Conservation (phyloP, 2,797 vertebrate genomes). For the Diceros bicornis region DNA sequence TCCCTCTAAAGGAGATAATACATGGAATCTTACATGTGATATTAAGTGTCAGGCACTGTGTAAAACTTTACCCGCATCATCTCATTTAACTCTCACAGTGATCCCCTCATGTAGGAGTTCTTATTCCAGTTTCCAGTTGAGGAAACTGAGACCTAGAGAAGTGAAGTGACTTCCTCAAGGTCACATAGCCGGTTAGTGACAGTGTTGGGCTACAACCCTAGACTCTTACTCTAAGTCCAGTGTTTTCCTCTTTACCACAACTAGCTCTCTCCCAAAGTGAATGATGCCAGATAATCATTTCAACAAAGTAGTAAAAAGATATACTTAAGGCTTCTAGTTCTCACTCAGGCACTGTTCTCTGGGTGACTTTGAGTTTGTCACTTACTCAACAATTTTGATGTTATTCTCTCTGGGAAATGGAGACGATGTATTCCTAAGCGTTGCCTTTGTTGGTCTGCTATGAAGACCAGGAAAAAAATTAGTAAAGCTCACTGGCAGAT, state of each 20-base stretch:
- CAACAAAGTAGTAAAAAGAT: neutral
- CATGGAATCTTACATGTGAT: neutral
- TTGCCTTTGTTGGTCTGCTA: conserved; percentile 52
- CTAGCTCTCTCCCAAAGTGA: neutral
- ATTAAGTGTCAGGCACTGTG: neutral
- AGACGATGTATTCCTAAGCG: neutral
- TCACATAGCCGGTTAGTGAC: neutral
- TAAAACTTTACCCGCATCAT: neutral
- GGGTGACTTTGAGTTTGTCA: neutral
- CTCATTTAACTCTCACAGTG: neutral
- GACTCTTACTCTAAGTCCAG: neutral
- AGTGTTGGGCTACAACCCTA: neutral
- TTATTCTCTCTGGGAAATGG: neutral
- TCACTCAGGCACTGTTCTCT: neutral
- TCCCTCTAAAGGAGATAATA: neutral
- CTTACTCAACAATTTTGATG: neutral
- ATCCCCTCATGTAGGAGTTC: neutral
- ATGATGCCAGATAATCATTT: neutral
- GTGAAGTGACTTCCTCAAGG: neutral
- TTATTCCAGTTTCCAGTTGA: neutral
- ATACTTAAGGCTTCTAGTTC: neutral
- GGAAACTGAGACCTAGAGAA: neutral
- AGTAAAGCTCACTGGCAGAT: neutral
- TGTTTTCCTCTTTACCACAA: neutral
- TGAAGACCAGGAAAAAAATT: conserved; percentile 35